phyloP scores from a whole-genome alignment of 2,113 vertebrate genomes.

The Ceyx margarethae region DNA sequence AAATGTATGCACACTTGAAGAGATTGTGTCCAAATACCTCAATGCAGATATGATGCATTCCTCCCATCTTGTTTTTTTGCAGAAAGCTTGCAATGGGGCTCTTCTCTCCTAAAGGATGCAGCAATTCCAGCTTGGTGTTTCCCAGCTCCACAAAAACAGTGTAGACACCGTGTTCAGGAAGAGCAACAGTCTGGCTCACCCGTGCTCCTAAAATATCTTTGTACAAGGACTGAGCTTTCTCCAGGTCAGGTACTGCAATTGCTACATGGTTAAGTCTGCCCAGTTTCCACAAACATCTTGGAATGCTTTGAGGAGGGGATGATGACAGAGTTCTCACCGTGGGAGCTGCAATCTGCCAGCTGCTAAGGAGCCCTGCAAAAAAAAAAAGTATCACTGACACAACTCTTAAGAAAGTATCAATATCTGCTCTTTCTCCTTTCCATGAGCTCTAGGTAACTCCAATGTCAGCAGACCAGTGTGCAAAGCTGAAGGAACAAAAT shows the following conservation, averaged over 20 bases:
- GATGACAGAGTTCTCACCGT: constrained; percentile 42
- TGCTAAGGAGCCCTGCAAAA: constrained; percentile 74
- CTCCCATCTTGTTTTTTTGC: constrained; percentile 90
- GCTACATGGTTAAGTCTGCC: constrained; percentile 92
- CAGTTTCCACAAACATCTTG: constrained; percentile 83
- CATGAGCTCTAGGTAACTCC: background rate
- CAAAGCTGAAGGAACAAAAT: background rate
- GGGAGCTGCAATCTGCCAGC: background rate
- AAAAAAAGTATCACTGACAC: background rate
- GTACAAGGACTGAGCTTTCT: constrained; percentile 86
- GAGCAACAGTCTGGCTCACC: constrained; percentile 82
- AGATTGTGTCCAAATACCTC: constrained; percentile 79
- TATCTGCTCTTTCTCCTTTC: background rate
- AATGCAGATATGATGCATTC: constrained; percentile 96
- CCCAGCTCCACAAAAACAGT: constrained; percentile 93
- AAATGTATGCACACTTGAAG: background rate
- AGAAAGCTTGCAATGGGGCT: constrained; percentile 92
- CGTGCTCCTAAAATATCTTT: constrained; percentile 85
- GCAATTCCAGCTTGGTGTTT: constrained; percentile 94
- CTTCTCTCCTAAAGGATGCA: constrained; percentile 89
- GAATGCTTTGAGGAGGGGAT: constrained; percentile 51
- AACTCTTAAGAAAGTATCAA: background rate
- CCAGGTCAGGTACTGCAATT: constrained; percentile 90
- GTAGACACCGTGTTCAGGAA: constrained; percentile 92
- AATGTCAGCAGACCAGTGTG: background rate